Evolutionary conservation across 1,140 invertebrate genomes (phyloP), one percentile per base, ranked within the genome.

Genomic region (Nomia melanderi): DNA sequence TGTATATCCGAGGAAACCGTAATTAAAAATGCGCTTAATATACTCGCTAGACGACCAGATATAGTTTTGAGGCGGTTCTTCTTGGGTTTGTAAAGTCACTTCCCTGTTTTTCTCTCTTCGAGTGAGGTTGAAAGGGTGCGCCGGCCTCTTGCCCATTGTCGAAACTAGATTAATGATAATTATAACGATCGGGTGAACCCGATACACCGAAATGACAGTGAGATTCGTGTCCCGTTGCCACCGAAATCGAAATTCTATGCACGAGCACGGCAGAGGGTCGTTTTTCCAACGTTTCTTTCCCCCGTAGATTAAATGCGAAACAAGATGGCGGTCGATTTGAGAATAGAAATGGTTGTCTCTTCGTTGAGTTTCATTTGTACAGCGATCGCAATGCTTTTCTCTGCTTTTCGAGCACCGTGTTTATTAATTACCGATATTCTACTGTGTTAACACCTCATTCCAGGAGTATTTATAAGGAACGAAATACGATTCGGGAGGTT

Each of bases 61-160:
- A 31, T 75, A 73, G 70, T 57, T 33, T 23, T 47, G 59, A 29
- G 31, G 29, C 9, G 54, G 36, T 73, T 53, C 23, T 75, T 77
- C 78, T 85, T 87, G 83, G 85, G 76, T 84, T 84, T 85, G 79
- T 86, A 83, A 63, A 86, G 75, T 83, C 84, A 78, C 65, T 75
- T 59, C 39, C 39, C 44, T 54, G 17, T 54, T 56, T 66, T 80
- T 72, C 66, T 79, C 77, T 78, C 74, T 87, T 87, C 78, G 79
- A 85, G 74, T 87, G 84, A 88, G 82, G 73, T 90, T 88, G 85
- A 86, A 86, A 88, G 88, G 87, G 86, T 87, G 88, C 83, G 79
- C 20, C 81, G 76, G 78, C 78, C 82, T 83, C 66, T 76, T 79
- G 71, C 47, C 75, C 57, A 71, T 71, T 71, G 44, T 20, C 74